Conservation (phyloP, 2,113 vertebrate species). For the Callospermophilus lateralis region DNA sequence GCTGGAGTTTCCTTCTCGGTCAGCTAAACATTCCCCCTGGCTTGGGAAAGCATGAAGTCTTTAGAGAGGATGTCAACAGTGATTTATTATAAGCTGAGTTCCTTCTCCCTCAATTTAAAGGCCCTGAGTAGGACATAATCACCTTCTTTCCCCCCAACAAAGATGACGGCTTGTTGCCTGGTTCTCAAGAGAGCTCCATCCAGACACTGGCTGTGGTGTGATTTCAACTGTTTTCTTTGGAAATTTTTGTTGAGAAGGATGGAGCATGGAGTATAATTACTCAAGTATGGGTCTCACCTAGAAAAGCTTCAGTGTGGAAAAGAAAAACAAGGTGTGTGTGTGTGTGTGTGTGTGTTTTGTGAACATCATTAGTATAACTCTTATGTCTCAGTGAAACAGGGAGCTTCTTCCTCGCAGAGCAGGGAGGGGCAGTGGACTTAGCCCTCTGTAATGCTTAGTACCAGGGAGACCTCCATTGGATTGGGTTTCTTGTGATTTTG, state of each 20-base stretch:
- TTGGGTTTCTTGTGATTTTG: neutral
- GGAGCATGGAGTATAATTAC: slow-evolving; percentile 79
- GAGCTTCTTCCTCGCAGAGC: neutral
- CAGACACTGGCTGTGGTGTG: slow-evolving; percentile 67
- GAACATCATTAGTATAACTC: neutral
- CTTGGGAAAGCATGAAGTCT: slow-evolving; percentile 52
- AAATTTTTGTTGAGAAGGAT: slow-evolving; percentile 60
- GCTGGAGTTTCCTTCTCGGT: neutral
- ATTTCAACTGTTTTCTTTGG: slow-evolving; percentile 83
- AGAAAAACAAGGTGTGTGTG: neutral
- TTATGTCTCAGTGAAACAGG: neutral
- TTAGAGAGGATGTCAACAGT: slow-evolving; percentile 75
- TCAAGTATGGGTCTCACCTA: slow-evolving; percentile 75
- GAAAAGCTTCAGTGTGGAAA: slow-evolving; percentile 2
- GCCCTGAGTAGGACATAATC: slow-evolving; percentile 56
- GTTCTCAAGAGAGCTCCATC: slow-evolving; percentile 69
- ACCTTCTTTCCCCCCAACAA: slow-evolving; percentile 71
- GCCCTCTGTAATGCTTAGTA: neutral
- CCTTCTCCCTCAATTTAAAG: slow-evolving; percentile 70
- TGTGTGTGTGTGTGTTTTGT: neutral
- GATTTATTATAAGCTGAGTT: slow-evolving; percentile 74
- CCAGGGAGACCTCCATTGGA: neutral
- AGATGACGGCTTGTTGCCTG: slow-evolving; percentile 61
- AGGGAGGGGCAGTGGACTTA: neutral
- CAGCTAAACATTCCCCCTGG: slow-evolving; percentile 38